Base-by-base conservation (phyloP, 2,113 vertebrate species). In the Peromyscus polionotus region DNA sequence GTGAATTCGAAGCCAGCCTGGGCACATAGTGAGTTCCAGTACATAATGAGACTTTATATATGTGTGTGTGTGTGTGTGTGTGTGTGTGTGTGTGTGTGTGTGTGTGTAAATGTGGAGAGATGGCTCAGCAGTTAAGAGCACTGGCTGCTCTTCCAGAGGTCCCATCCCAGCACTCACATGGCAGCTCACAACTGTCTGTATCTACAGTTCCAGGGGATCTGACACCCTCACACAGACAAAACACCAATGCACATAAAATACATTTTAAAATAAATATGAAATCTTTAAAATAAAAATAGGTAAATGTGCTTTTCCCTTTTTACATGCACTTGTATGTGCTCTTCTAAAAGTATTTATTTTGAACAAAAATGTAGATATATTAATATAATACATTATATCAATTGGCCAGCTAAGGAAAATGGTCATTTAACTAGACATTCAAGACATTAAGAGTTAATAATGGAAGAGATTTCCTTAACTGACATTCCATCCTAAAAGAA, bases 401-500 rank as follows among this genome's bases (percentile, higher is more conserved):
- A 54, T 7, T 86, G 33, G 45, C 3, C 79, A 68, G 67, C 20
- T 81, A 92, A n/a, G 13, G 85, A 94, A 92, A 87, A 31, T 42
- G 48, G 63, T 73, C 17, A 79, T 79, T 94, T 94, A 79, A 88
- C 65, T 24, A 68, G 67, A 68, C 31, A 75, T 45, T 26, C 39
- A 75, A 95, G 83, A 70, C 24, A 72, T 42, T 76, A 57, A 79
- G 76, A 94, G 48, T 42, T 76, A 89, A 94, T 80, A 94, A 68
- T 33, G 59, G 14, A n/a, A 88, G 45, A 26, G 91, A 92, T 39
- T 42, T 79, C 33, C 26, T 89, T 88, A 75, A 80, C 57, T 61
- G 26, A 67, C 85, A 80, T 20, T 77, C 10, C 54, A 57, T 91
- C 91, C 93, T 45, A 28, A 92, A 95, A 92, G 63, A 95, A 94